Base-by-base conservation (phyloP, 2,888 invertebrate genomes). In the Andrena marginata region DNA sequence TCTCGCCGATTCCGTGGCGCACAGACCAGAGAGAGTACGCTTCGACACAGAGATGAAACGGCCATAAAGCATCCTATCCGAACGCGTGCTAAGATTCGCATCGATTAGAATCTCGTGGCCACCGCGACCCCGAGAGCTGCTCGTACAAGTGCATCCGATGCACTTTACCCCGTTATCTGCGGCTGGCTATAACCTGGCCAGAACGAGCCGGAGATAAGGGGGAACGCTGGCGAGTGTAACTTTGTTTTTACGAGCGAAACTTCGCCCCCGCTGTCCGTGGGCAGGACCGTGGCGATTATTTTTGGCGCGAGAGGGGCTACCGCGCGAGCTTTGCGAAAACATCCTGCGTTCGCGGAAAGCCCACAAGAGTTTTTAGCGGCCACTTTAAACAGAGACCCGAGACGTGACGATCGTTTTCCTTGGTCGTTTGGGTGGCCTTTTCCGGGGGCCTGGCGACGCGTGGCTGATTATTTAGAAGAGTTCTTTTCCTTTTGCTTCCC, bases 171-270 rank as follows among this genome's bases (percentile, higher is more conserved):
- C 59, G 82, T 84, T 84, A 88, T 87, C 86, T 63, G 29, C 26
- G 31, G 42, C 23, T 20, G 31, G 69, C 65, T 67, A 59, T 72
- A 83, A 82, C 76, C 62, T 51, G 79, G 63, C 79, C 72, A 67
- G 81, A 86, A 88, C 85, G 85, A 87, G 86, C 63, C 70, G 83
- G 90, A 91, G 90, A 92, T 23, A 91, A 88, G 77, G 78, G 85
- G 73, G 68, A 69, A 84, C 85, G 56, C 20, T 84, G 73, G 73
- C 73, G 81, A 67, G 77, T 72, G 77, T 84, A 89, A 89, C 89
- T 90, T 89, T 86, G 87, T 90, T 90, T 91, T 92, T 90, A 90
- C 90, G 89, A 88, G 87, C 74, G 33, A 79, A 88, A 86, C 75
- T 87, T 86, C 84, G 82, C 75, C 78, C 78, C 69, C 74, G 62